These are phyloP conservation scores for Cynaeus angustus DNA, from an alignment of 2,888 invertebrate genomes.

Conservation along the genomic window DNA sequence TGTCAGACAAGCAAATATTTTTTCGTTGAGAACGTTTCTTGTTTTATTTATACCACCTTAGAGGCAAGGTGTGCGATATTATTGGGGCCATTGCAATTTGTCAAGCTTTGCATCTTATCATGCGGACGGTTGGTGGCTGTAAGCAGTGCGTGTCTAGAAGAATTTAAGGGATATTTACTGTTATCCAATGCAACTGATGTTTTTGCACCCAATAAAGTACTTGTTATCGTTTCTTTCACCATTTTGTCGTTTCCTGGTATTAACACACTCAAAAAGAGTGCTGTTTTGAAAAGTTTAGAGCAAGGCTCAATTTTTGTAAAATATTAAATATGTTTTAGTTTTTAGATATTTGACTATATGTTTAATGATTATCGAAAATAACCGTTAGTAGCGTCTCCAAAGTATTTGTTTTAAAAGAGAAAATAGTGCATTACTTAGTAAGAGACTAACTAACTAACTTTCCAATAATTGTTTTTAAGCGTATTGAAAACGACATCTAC, in stretches of 20 bases:
- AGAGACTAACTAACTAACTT: no score
- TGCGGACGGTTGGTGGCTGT: background rate
- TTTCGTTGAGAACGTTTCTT: slow-evolving; percentile 33
- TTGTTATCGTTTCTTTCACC: slow-evolving; percentile 36
- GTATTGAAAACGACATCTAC: no score
- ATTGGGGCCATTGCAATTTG: slow-evolving; percentile 39
- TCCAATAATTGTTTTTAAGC: no score
- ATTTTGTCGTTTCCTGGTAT: slow-evolving; percentile 29
- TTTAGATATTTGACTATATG: no score
- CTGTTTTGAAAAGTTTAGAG: background rate
- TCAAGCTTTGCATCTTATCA: slow-evolving; percentile 47
- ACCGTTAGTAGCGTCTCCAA: no score
- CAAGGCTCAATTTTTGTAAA: no score
- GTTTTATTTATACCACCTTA: slow-evolving; percentile 46
- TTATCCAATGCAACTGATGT: slow-evolving; percentile 43
- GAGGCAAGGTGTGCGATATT: slow-evolving; percentile 44
- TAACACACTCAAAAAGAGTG: slow-evolving; percentile 33
- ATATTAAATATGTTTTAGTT: no score
- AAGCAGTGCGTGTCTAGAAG: slow-evolving; percentile 27
- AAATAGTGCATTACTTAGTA: no score
- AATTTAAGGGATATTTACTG: slow-evolving; percentile 37
- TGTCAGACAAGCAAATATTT: slow-evolving; percentile 44
- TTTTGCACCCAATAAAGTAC: slow-evolving; percentile 42
- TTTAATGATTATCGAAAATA: no score
- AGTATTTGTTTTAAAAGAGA: no score